Evolutionary conservation across 2,797 vertebrate species (phyloP).

Genomic region (Chromis chromis): DNA sequence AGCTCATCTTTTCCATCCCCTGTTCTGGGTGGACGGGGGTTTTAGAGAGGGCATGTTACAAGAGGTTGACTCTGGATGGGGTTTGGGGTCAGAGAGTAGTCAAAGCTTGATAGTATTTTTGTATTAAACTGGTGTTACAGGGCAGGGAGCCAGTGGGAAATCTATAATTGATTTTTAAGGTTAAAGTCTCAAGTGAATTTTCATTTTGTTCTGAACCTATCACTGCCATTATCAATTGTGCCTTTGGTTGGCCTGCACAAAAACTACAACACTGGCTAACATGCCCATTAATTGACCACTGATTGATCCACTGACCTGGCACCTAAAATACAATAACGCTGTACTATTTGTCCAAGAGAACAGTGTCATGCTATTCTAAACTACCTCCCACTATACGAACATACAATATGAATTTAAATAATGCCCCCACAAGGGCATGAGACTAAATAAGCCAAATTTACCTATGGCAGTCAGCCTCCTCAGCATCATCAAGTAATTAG

Average conservation of each 20-base stretch:
- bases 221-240: not conserved
- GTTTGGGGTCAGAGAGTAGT: constrained; percentile 39
- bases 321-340: not conserved
- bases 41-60: constrained; percentile 33
- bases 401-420: constrained; percentile 4
- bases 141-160: constrained; percentile 8
- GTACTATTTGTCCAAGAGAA: not conserved
- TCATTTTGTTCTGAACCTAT: not conserved
- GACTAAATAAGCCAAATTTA: constrained; percentile 50
- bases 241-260: not conserved
- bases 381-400: not conserved
- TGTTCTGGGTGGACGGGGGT: constrained; percentile 18
- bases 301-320: not conserved
- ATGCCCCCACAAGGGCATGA: not conserved
- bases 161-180: not conserved
- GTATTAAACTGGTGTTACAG: constrained; percentile 9
- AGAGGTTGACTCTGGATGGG: constrained; percentile 30
- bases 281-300: not conserved
- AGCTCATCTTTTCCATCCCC: constrained; percentile 73
- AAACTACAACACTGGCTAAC: not conserved
- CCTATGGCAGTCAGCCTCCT: constrained; percentile 19
- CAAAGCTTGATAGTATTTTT: constrained; percentile 4
- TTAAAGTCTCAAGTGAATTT: constrained; percentile 8
- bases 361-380: not conserved
- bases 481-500: constrained; percentile 52